Conservation (phyloP, 53 echinoderm and acorn worm genomes). For the Patiria pectinifera region DNA sequence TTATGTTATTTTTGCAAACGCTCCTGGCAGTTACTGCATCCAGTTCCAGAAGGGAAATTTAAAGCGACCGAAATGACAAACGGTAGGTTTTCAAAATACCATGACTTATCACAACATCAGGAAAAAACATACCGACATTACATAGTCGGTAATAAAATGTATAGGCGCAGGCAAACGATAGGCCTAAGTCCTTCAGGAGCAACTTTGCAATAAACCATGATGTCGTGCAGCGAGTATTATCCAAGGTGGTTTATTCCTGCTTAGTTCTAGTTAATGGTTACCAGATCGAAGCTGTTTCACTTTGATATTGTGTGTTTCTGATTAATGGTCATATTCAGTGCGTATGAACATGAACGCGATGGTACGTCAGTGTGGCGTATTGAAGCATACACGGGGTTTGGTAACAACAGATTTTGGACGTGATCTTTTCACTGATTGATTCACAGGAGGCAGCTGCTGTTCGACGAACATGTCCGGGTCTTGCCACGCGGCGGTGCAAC, state of each 20-base stretch:
- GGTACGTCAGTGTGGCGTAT: neutral
- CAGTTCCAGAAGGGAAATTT: neutral
- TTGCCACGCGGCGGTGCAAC: neutral
- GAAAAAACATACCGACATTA: neutral
- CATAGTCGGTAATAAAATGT: neutral
- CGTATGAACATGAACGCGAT: neutral
- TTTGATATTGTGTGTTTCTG: neutral
- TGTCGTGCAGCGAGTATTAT: neutral
- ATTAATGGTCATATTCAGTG: neutral
- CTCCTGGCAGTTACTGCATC: neutral
- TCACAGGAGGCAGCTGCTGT: neutral
- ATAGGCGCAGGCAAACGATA: neutral
- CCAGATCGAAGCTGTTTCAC: neutral
- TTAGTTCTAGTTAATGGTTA: constrained; percentile 7
- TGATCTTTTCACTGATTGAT: neutral
- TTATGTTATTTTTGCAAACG: neutral
- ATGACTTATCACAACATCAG: neutral
- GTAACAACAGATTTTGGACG: neutral
- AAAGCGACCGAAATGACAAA: neutral
- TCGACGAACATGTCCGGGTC: neutral
- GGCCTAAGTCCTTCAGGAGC: neutral
- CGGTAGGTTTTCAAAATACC: neutral
- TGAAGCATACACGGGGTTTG: neutral
- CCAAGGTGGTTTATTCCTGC: neutral
- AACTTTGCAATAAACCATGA: neutral